Base-by-base conservation (phyloP, 1,140 invertebrate genomes). In the Gryon sp. region DNA sequence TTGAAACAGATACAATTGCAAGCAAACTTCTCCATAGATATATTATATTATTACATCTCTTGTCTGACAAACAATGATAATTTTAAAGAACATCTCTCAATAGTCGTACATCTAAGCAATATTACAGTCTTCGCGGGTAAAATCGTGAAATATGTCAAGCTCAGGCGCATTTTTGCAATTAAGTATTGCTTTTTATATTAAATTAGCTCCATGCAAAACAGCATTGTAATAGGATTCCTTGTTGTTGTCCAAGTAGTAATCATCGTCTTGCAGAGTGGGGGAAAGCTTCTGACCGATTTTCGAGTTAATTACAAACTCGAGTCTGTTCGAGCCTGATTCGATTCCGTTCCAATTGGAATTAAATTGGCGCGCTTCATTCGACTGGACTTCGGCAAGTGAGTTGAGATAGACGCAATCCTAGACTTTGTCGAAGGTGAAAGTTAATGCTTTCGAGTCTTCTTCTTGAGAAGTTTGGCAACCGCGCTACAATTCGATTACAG, bases 251-350 rank as follows among this genome's bases (percentile, higher is more conserved):
- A 62, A 75, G 62, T 75, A 66, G 52, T 65, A 75, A 68, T 75
- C 72, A 68, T 68, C 63, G 63, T 68, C 63, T 75, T 63, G 16
- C 38, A 32, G 20, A n/a, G n/a, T 12, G 43, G 22, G 48, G 45
- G 41, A 48, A 43, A 46, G 68, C 45, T 68, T 63, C 30, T 53
- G 66, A 65, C 40, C 63, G 63, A 80, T 63, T 81, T 79, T 77
- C 60, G 46, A 81, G 69, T 79, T 79, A 81, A 81, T 81, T 80
- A 78, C 63, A 76, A 76, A 69, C 65, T 76, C 50, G 57, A 68
- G 65, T 69, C 73, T 70, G 50, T 76, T 76, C 65, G 73, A 59
- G 65, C 41, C 59, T 70, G 73, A 76, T 69, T 76, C 73, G 73
- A 76, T 76, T 76, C 73, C 73, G 52, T 76, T 76, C 73, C 73